Percentiles rank a stretch among this genome's conserved stretches.
phyloP scores from a whole-genome alignment of 1,140 invertebrate genomes.

The Mycetomoellerius zeteki region DNA sequence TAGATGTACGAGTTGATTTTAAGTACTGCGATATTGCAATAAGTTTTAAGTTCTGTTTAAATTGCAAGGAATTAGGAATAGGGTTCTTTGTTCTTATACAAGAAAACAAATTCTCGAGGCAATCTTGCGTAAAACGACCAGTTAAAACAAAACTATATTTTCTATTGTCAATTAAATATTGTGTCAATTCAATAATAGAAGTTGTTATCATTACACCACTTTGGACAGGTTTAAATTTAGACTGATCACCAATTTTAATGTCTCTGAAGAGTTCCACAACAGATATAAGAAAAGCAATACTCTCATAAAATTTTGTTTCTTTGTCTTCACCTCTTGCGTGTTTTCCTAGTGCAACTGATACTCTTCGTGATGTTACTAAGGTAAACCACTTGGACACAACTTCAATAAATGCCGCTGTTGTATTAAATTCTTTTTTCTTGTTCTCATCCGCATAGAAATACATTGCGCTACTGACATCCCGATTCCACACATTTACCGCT shows the following conservation, averaged over 20 bases:
- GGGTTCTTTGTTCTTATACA: background rate
- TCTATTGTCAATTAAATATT: background rate
- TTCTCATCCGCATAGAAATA: background rate
- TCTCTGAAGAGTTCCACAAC: background rate
- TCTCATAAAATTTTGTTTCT: background rate
- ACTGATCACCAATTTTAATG: background rate
- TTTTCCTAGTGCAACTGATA: background rate
- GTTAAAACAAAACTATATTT: background rate
- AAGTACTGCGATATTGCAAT: constrained; percentile 1
- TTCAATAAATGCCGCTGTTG: constrained; percentile 4
- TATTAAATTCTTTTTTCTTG: background rate
- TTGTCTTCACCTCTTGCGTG: background rate
- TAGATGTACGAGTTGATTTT: background rate
- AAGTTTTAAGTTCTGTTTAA: background rate
- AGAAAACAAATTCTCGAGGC: background rate
- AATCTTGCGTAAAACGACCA: background rate
- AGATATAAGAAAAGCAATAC: background rate
- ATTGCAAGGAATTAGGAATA: background rate
- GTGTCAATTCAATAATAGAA: background rate
- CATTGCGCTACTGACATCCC: background rate
- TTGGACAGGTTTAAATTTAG: background rate
- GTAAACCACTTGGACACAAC: constrained; percentile 1
- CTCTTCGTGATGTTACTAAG: background rate
- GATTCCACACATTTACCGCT: background rate
- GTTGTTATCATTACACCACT: background rate